Base-by-base conservation (phyloP, 2,113 vertebrate genomes). In the Atractosteus spatula region DNA sequence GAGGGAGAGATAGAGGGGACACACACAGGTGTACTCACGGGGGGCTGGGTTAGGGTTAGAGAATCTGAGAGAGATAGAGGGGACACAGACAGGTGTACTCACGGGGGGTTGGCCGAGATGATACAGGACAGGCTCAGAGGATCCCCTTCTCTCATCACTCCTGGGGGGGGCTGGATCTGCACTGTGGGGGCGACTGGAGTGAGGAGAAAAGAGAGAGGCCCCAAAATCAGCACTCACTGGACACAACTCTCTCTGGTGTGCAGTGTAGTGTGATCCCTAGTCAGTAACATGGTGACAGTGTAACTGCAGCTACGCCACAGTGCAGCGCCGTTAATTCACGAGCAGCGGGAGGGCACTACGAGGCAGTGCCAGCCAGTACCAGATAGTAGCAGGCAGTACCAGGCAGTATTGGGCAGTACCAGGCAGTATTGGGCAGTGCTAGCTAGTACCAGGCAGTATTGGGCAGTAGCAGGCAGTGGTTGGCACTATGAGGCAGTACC, bases 81-180 rank as follows among this genome's bases (percentile, higher is more conserved):
- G 17, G 17, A 41, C 3, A 10, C 62, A 74, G 76, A 82, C 69
- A 83, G 81, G 64, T 4, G 69, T 43, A 89, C 93, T 94, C 84
- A 97, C 95, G 91, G 89, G 73, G 95, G 95, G 85, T 97, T 97
- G 62, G 93, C 95, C 0, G 87, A 86, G 71, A 96, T 83, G 0
- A 90, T 89, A 81, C 95, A 97, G 16, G 91, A 92, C 72, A 97
- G 89, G 76, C 84, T 90, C 75, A 97, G 86, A 0, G 92, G 93
- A 82, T 97, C 95, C 54, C 95, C 95, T 78, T 97, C 95, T 84
- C 95, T 81, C 77, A 95, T 89, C 68, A 96, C 93, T 8, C 92
- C 92, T 41, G 91, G 75, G 3, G 95, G 94, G 71, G 94, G 90
- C 51, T 93, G 81, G 71, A 97, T 96, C 79, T 91, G 87, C 68